phyloP scores from a whole-genome alignment of 2,888 invertebrate species.

The Sialis lutaria region DNA sequence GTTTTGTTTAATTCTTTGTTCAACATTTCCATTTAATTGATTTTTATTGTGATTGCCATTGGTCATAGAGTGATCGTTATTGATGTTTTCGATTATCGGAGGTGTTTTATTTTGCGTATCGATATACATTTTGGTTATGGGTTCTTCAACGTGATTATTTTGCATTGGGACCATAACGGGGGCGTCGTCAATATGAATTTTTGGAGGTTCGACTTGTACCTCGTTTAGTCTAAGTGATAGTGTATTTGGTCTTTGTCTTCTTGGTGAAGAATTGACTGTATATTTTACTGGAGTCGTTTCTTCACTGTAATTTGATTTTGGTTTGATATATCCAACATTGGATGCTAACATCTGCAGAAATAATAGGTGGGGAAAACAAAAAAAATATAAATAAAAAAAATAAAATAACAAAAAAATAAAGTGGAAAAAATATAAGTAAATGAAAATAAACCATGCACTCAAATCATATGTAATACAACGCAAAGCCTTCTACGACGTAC shows the following conservation, averaged over 20 bases:
- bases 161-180: background rate
- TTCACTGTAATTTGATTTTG: slow-evolving; percentile 9
- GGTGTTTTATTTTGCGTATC: background rate
- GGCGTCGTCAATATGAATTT: background rate
- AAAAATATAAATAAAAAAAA: background rate
- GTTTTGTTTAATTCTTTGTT: slow-evolving; percentile 4
- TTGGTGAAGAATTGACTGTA: slow-evolving; percentile 12
- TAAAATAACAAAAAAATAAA: background rate
- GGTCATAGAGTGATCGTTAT: background rate
- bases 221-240: slow-evolving; percentile 31
- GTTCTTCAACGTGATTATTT: background rate
- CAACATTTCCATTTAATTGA: slow-evolving; percentile 6
- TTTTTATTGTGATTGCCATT: slow-evolving; percentile 4
- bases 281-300: slow-evolving; percentile 4
- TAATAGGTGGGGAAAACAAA: slow-evolving; percentile 3
- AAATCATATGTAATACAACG: too few relatives aligned
- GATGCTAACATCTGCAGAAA: slow-evolving; percentile 8
- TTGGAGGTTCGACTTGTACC: slow-evolving; percentile 20
- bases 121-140: background rate
- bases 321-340: slow-evolving; percentile 3
- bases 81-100: background rate
- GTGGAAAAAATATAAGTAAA: background rate
- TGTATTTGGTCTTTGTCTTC: slow-evolving; percentile 29
- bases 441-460: background rate
- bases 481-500: too few relatives aligned